A percentile compares a stretch with the other conserved stretches of the same genome.
phyloP scores from a whole-genome alignment of 2,797 vertebrate genomes.

The Sandelia bainsii region DNA sequence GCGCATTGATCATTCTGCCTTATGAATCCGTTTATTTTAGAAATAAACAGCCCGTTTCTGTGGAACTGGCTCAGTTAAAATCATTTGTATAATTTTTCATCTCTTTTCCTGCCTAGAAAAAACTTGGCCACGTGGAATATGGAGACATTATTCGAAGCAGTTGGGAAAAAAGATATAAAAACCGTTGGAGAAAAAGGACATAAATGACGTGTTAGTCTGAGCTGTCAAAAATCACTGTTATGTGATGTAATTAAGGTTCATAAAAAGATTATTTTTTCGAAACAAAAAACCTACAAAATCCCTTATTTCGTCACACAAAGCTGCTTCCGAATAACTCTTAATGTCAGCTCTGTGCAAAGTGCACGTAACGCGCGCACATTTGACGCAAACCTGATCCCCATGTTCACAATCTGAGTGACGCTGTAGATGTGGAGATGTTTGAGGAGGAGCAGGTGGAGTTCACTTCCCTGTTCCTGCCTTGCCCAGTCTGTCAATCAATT shows the following conservation, averaged over 20 bases:
- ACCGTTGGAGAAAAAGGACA: neutral
- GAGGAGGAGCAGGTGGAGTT: neutral
- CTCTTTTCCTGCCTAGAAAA: constrained; percentile 18
- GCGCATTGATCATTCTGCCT: constrained; percentile 20
- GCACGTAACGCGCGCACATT: neutral
- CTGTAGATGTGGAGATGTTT: neutral
- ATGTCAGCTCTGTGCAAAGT: neutral
- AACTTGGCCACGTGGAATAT: neutral
- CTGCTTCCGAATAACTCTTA: neutral
- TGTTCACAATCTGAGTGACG: neutral
- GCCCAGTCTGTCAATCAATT: constrained; percentile 36
- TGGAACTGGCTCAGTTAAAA: constrained; percentile 12
- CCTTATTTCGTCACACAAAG: too few species aligned
- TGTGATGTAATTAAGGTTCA: neutral
- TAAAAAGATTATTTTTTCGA: neutral
- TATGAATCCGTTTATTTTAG: constrained; percentile 34
- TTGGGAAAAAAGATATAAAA: neutral
- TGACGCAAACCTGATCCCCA: neutral
- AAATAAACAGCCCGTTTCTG: constrained; percentile 18
- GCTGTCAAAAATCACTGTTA: neutral
- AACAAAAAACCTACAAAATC: neutral
- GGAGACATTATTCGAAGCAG: neutral
- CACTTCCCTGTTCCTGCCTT: neutral
- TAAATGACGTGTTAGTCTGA: too few species aligned
- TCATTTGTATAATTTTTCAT: constrained; percentile 30